Conservation (phyloP, 2,888 invertebrate species). For the Agrochola macilenta region DNA sequence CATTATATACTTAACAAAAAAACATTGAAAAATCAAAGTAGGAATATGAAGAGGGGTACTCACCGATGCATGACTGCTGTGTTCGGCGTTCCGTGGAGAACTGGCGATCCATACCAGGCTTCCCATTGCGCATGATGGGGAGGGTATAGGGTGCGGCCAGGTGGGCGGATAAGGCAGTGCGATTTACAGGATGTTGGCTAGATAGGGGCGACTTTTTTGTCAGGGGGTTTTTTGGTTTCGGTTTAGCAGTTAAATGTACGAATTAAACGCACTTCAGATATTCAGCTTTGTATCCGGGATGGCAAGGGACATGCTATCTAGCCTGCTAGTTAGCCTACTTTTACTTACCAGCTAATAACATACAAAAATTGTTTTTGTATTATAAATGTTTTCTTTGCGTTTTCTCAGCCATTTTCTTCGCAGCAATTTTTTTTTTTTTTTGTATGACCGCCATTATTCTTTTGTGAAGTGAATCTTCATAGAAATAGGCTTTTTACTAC, state of each 20-base stretch:
- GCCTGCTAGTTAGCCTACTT: no score
- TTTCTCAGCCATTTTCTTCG: background rate
- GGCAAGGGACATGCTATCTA: background rate
- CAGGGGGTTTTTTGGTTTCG: background rate
- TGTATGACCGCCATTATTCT: background rate
- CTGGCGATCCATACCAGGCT: slow-evolving; percentile 77
- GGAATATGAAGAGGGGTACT: slow-evolving; percentile 56
- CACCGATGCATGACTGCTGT: slow-evolving; percentile 74
- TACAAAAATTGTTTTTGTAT: background rate
- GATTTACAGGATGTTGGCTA: slow-evolving; percentile 18
- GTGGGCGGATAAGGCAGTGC: slow-evolving; percentile 56
- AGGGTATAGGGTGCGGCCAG: slow-evolving; percentile 65
- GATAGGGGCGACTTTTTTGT: slow-evolving; percentile 32
- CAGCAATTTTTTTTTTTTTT: background rate
- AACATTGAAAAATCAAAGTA: slow-evolving; percentile 20
- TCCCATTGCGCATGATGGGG: slow-evolving; percentile 82
- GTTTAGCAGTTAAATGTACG: background rate
- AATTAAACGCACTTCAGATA: background rate
- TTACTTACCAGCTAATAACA: background rate
- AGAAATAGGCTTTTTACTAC: background rate
- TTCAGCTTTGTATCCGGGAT: no score
- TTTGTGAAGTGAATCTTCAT: background rate
- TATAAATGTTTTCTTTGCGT: background rate
- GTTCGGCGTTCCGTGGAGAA: slow-evolving; percentile 60
- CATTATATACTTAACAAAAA: background rate